Base-by-base conservation (phyloP, 2,797 vertebrate genomes). In the Poecilia wingei region DNA sequence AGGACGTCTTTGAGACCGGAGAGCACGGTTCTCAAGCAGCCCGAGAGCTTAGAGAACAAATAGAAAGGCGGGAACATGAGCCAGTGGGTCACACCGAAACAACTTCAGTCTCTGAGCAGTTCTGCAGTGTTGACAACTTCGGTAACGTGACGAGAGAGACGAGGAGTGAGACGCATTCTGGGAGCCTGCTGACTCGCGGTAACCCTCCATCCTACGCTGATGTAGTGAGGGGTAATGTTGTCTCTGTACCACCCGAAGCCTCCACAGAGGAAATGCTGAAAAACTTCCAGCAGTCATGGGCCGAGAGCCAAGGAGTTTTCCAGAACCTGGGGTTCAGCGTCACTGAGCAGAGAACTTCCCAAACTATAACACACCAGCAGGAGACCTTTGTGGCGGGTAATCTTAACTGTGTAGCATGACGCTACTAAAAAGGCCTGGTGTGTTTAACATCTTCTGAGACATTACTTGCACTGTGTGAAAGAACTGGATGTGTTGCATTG, bases 171-270 rank as follows among this genome's bases (percentile, higher is more conserved):
- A 82, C 79, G 68, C 93, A 91, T 73, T 92, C 95, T 46, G 94
- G 95, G 83, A 92, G 88, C 77, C 84, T 95, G 4, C 84, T 89
- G 79, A 89, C 93, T 70, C 95, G 95, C 2, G 96, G 94, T 1
- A 97, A 93, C 71, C 98, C 98, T 18, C 98, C 98, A 0, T 98
- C 97, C 45, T 98, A 98, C 8, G 97, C 98, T 25, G 98, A 98
- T 59, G 98, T 98, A 51, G 96, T 98, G 47, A 92, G 96, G 61
- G 97, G 97, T 31, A 93, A 90, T 0, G 95, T 96, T 0, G 89
- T 97, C 3, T 94, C 90, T 20, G 92, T 97, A 69, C 93, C 96
- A 41, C 83, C 91, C 0, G 93, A 95, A 22, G 94, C 95, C 81
- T 95, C 97, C 31, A 92, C 96, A 0, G 94, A 96, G 84, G 95